A percentile compares a stretch with the other conserved stretches of the same genome.
These are phyloP conservation scores for Oscheius sp. DNA, from an alignment of 2,888 invertebrate species.

Conservation along the genomic window DNA sequence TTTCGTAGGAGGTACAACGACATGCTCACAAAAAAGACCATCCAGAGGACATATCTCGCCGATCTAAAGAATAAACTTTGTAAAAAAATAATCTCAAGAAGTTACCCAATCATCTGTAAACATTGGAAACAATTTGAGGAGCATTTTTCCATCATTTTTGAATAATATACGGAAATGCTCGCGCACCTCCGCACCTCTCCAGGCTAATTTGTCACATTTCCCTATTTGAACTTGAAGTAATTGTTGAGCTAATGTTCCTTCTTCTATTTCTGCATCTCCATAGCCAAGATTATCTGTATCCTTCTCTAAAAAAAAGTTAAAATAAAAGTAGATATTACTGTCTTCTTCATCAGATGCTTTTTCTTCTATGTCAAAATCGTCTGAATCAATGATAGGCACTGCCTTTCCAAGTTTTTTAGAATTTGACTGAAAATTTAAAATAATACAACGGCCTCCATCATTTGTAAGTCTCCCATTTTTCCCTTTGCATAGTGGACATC, in stretches of 20 bases:
- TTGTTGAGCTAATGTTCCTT: conserved; percentile 55
- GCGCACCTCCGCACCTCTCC: conserved; percentile 62
- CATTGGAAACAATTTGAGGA: conserved; percentile 64
- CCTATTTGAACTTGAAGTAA: conserved; percentile 58
- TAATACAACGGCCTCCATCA: conserved; percentile 56
- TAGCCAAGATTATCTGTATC: conserved; percentile 29
- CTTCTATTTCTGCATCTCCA: conserved; percentile 27
- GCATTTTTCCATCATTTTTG: conserved; percentile 77
- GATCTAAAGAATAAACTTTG: conserved; percentile 6
- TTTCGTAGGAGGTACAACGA: conserved; percentile 87
- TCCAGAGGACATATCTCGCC: conserved; percentile 73
- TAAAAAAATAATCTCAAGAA: background rate
- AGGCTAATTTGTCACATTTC: conserved; percentile 60
- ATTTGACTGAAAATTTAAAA: conserved; percentile 56
- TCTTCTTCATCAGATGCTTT: conserved; percentile 8
- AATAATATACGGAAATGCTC: conserved; percentile 80
- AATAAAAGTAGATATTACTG: background rate
- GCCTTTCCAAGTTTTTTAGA: background rate
- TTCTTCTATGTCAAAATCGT: conserved; percentile 13
- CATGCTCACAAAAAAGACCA: conserved; percentile 83
- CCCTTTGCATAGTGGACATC: conserved; percentile 65
- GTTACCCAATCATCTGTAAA: conserved; percentile 44
- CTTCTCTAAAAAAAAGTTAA: background rate
- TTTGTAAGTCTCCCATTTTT: conserved; percentile 64
- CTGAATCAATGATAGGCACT: background rate